Evolutionary conservation across 2,113 vertebrate genomes (phyloP), one percentile per base, ranked within the genome.

Genomic region (Cranoglanis bouderius): DNA sequence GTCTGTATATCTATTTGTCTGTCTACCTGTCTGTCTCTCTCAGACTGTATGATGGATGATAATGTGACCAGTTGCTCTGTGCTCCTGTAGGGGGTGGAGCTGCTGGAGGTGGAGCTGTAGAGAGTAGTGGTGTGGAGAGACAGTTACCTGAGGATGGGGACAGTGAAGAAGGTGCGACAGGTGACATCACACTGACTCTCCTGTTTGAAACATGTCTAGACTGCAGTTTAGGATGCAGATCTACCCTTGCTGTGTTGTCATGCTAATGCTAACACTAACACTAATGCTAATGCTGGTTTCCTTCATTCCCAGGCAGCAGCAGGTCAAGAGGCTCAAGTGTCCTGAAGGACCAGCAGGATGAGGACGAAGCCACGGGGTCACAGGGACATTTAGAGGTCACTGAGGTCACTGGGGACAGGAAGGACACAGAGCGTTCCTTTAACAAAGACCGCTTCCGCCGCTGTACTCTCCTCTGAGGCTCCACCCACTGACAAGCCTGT

Each of bases 361-460:
- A 97, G 93, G 95, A 96, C 26, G 94, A 96, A 43, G 51, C 53
- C 8, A 95, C 95, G 72, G 94, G 93, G 32, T 49, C 93, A 93
- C 86, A 90, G 89, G 38, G 85, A 32, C 91, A 96, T 96, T 91
- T 96, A 96, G 72, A 98, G 97, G 72, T 59, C 32, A 84, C 55
- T 16, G 97, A 99, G 93, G 97, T 95, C 91, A 99, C 97, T 85
- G 95, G 91, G 0, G 98, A 97, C 57, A 97, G 95, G 0, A 98
- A 96, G 0, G 98, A 99, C 94, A 95, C 96, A 0, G 97, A 97
- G 92, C 97, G 97, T 92, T 97, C 97, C 91, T 96, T 96, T 91
- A 97, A 97, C 92, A 99, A 99, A 94, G 55, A 77, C 10, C 87
- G 74, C 38, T 55, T 92, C 8, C 82, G 65, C 57, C 85, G 43